phyloP scores from a whole-genome alignment of 2,113 vertebrate species.

The Scartelaos histophorus region DNA sequence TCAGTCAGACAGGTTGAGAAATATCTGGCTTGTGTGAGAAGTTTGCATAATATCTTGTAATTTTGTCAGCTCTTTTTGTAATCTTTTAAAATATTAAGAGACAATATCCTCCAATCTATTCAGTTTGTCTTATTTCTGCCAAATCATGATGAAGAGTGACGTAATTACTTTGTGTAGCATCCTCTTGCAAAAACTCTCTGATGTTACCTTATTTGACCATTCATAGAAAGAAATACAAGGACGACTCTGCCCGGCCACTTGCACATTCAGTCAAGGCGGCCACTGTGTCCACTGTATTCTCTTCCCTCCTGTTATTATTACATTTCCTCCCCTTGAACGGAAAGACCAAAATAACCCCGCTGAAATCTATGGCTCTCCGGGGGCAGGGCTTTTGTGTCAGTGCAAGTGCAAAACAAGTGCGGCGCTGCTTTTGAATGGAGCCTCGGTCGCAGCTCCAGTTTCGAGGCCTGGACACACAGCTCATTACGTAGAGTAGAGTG shows the following conservation, averaged over 20 bases:
- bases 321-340: constrained; percentile 71
- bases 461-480: constrained; percentile 54
- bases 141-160: neutral
- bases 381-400: constrained; percentile 70
- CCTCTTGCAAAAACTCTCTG: neutral
- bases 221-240: neutral
- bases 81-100: too few species aligned
- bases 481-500: constrained; percentile 46
- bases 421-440: constrained; percentile 46
- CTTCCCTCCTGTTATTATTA: constrained; percentile 72
- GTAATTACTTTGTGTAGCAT: too few species aligned
- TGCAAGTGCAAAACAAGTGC: constrained; percentile 67
- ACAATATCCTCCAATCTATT: too few species aligned
- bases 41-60: too few species aligned
- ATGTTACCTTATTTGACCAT: neutral
- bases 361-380: constrained; percentile 73
- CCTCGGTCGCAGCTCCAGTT: constrained; percentile 48
- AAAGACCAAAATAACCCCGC: constrained; percentile 74
- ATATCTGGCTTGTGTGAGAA: too few species aligned
- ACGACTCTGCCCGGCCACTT: constrained; percentile 1
- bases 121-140: neutral
- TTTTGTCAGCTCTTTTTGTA: too few species aligned
- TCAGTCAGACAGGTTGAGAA: too few species aligned
- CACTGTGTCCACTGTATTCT: constrained; percentile 50
- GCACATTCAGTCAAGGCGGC: constrained; percentile 18